These are phyloP conservation scores for Gymnoscopelus microlampas DNA, from an alignment of 2,797 vertebrate genomes.

Conservation along the genomic window DNA sequence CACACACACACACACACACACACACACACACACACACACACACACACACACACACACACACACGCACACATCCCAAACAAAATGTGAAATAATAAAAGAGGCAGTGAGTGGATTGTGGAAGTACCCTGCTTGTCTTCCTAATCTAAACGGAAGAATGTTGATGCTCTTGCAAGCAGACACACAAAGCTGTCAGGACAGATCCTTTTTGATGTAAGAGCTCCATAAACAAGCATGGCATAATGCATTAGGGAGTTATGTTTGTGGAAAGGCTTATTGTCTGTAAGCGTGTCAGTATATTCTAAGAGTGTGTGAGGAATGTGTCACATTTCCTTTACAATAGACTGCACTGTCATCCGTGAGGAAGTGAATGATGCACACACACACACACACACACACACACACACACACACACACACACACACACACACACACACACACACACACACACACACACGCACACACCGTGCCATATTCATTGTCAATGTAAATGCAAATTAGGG, in stretches of 20 bases:
- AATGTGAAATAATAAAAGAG: conserved; percentile 19
- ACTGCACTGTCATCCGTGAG: not conserved
- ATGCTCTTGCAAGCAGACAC: conserved; percentile 53
- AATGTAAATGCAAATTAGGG: too few relatives aligned
- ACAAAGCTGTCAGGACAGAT: conserved; percentile 50
- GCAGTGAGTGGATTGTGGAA: conserved; percentile 41
- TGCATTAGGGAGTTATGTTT: conserved; percentile 42
- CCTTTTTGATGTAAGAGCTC: conserved; percentile 56
- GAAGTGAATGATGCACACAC: not conserved
- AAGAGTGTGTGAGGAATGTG: not conserved
- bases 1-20: too few relatives aligned
- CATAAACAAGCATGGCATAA: conserved; percentile 51
- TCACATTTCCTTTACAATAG: not conserved
- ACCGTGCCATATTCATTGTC: too few relatives aligned
- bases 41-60: not conserved
- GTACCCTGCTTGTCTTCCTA: conserved; percentile 54
- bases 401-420: too few relatives aligned
- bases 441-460: too few relatives aligned
- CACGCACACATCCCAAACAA: not conserved
- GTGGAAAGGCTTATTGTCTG: conserved; percentile 33
- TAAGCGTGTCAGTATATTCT: not conserved
- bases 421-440: too few relatives aligned
- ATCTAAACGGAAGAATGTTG: conserved; percentile 54
- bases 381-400: not conserved
- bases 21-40: too few relatives aligned